Evolutionary conservation across 2,797 vertebrate genomes (phyloP), one percentile per base, ranked within the genome.

Genomic region (Jordanella pulchra): DNA sequence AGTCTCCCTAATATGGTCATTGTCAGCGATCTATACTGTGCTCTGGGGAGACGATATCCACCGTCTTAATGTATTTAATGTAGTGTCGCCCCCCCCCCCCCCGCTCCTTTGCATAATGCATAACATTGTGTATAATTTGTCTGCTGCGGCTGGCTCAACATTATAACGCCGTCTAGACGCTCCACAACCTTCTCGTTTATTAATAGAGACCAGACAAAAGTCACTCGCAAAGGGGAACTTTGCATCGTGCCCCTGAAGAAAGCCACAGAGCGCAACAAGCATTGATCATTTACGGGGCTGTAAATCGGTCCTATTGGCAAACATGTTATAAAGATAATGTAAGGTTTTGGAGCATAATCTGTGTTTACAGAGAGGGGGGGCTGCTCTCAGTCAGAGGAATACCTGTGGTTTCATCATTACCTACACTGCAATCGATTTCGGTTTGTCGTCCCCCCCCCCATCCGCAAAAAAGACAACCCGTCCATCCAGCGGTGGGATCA

Each of bases 281-380:
- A 81, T 84, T 44, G 81, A 69, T 84, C 81, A 73, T 71, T 73
- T 44, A 79, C 76, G 66, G 73, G 78, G 81, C 76, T 83, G 70
- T 86, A 86, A 85, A 91, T 86, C 81, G 80, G 64, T 78, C 77
- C 81, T 84, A 83, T 89, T 82, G 90, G 84, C 88, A 79, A 65
- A 89, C 78, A 79, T 81, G 86, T 84, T 80, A 87, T 82, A 80
- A 90, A 89, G 88, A 86, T 87, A 84, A 89, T 87, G 75, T 77
- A 56, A n/a, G 74, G 63, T 65, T 75, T 39, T 84, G 69, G 70
- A 69, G 77, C 45, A 60, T 87, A 89, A 90, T 83, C 88, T 90
- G 75, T 83, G 85, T n/a, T 67, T 83, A 76, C 78, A 76, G 72
- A 64, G 23, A 42, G 11, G 23, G 55, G 55, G 53, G 75, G 72